These are phyloP conservation scores for Laticauda laticaudata DNA, from an alignment of 2,113 vertebrate genomes.

Conservation along the genomic window DNA sequence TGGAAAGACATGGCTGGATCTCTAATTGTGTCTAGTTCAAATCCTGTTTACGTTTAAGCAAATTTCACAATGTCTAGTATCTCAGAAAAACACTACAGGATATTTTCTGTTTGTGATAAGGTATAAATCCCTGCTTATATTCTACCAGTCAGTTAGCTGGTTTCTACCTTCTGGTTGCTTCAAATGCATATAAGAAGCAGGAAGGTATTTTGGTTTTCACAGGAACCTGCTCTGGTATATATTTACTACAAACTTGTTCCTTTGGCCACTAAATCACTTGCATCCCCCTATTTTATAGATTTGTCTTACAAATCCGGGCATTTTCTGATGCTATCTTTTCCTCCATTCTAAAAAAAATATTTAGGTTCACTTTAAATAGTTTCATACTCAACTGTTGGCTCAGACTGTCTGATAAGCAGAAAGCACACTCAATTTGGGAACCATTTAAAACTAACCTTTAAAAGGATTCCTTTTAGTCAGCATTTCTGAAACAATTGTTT, in stretches of 20 bases:
- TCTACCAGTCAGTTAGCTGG: neutral
- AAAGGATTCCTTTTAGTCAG: slow-evolving; percentile 39
- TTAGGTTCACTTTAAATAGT: slow-evolving; percentile 30
- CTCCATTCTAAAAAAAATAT: slow-evolving; percentile 23
- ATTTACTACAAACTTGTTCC: slow-evolving; percentile 28
- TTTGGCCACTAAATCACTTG: slow-evolving; percentile 30
- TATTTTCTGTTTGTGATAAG: slow-evolving; percentile 11
- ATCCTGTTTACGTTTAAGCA: neutral
- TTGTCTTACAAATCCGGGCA: neutral
- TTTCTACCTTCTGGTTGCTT: neutral
- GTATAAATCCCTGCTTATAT: neutral
- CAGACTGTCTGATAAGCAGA: slow-evolving; percentile 23
- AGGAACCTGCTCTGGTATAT: neutral
- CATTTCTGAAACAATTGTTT: slow-evolving; percentile 31
- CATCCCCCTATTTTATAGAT: slow-evolving; percentile 10
- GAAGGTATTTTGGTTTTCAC: neutral
- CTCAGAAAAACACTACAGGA: slow-evolving; percentile 9
- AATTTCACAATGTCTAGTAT: neutral
- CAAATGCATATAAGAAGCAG: neutral
- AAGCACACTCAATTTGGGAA: slow-evolving; percentile 26
- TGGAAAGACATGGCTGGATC: neutral
- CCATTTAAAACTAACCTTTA: slow-evolving; percentile 35
- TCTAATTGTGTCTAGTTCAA: neutral
- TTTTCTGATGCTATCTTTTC: slow-evolving; percentile 8
- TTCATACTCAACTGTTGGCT: neutral